Evolutionary conservation across 2,888 invertebrate species (phyloP), one percentile per base, ranked within the genome.

Genomic region (Prosapia bicincta): DNA sequence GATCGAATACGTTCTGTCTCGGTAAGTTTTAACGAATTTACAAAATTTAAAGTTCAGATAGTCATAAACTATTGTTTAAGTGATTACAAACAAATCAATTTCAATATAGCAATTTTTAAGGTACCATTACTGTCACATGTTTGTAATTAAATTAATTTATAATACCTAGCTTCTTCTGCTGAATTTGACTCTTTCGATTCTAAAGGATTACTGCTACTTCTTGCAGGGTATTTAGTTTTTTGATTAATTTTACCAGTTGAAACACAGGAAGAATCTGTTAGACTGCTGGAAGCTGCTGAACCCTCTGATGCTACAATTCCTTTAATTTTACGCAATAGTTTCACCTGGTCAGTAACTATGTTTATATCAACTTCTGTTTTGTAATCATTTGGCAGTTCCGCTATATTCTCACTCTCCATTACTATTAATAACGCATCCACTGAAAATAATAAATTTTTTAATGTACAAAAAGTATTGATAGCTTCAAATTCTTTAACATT

Each of bases 391-490:
- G 38, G 38, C 6, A 38, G 38, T 13, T 38, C 38, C 15, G 13
- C 13, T 38, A 38, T 38, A 15, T 38, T 38, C 13, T 38, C 38
- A 38, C 38, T 38, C 2, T 13, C 15, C 38, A 38, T 38, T 13
- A 38, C 38, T 13, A 38, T 38, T 38, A 38, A 38, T 38, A 38
- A 38, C 6, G 38, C 38, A 38, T 38, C 15, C 38, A 38, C 38
- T 38, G 15, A 30, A 30, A 30, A 5, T 6, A 30, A 15, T 69
- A 75, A 75, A 75, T 43, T 70, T 76, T 71, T 5, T 32, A 13
- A 70, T 32, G 24, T n/a, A n/a, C n/a, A n/a, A n/a, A n/a, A n/a
- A n/a, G n/a, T n/a, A n/a, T n/a, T n/a, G n/a, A n/a, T n/a, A n/a
- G n/a, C n/a, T n/a, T n/a, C n/a, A n/a, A n/a, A n/a, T n/a, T n/a